These are phyloP conservation scores for Euplexia lucipara DNA, from an alignment of 2,888 invertebrate genomes.

Conservation along the genomic window DNA sequence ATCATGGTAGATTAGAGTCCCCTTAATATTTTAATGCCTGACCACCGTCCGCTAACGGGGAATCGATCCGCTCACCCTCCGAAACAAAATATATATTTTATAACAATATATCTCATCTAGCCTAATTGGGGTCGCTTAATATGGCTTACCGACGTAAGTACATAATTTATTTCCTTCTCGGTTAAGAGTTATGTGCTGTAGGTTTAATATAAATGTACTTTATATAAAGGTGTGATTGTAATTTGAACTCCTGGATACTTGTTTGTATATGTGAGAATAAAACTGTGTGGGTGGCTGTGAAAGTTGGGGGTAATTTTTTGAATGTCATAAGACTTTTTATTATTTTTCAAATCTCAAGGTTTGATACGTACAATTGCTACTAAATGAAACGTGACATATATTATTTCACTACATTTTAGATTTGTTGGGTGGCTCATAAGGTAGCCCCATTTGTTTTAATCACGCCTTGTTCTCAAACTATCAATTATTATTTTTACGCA, in stretches of 20 bases:
- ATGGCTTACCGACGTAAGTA: conserved; percentile 90
- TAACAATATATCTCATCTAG: conserved; percentile 86
- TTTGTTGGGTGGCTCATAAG: too few species aligned
- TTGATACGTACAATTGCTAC: neutral
- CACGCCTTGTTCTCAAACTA: too few species aligned
- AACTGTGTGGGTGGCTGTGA: conserved; percentile 27
- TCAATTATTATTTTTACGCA: too few species aligned
- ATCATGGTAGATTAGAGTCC: conserved; percentile 89
- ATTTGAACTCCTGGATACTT: conserved; percentile 65
- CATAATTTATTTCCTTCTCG: conserved; percentile 88
- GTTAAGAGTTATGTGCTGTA: conserved; percentile 77
- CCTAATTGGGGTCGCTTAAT: conserved; percentile 91
- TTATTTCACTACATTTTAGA: too few species aligned
- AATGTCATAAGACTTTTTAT: neutral
- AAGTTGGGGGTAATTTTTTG: conserved; percentile 9
- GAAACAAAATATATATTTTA: conserved; percentile 85
- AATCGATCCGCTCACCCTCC: conserved; percentile 84
- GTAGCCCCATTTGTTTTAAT: too few species aligned
- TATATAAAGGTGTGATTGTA: conserved; percentile 70
- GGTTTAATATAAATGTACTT: conserved; percentile 71
- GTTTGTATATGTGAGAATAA: conserved; percentile 45
- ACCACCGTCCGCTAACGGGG: conserved; percentile 86
- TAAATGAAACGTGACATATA: too few species aligned
- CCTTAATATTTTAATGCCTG: conserved; percentile 90
- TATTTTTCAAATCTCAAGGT: neutral